phyloP scores from a whole-genome alignment of 2,797 vertebrate genomes.

The Momotus momota region DNA sequence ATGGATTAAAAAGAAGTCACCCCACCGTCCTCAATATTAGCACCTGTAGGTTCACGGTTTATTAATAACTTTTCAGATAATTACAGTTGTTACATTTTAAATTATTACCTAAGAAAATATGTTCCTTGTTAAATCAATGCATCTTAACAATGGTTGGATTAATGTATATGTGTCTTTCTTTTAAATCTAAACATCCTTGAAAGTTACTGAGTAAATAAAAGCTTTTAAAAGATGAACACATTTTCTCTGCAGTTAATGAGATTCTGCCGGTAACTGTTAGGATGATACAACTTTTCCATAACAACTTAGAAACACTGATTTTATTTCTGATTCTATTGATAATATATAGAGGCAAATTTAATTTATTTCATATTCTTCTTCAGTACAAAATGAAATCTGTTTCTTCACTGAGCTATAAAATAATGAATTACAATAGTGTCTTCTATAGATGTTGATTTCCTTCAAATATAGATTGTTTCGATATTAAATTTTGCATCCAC shows the following conservation, averaged over 20 bases:
- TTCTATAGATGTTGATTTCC: background rate
- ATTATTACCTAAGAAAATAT: background rate
- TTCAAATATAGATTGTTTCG: background rate
- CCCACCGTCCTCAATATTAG: slow-evolving; percentile 73
- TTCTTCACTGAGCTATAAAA: background rate
- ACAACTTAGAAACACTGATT: background rate
- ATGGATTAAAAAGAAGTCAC: slow-evolving; percentile 80
- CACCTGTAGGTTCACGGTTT: slow-evolving; percentile 80
- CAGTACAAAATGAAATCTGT: background rate
- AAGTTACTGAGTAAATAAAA: background rate
- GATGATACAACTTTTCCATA: background rate
- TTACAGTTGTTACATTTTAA: background rate
- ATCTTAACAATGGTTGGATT: background rate
- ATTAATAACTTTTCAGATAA: background rate
- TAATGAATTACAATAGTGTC: background rate
- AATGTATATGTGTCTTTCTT: background rate
- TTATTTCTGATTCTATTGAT: background rate
- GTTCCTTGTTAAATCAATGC: background rate
- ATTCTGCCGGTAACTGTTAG: background rate
- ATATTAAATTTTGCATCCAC: background rate
- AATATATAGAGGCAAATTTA: background rate
- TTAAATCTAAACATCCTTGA: background rate
- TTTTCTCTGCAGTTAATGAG: background rate
- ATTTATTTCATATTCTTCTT: background rate
- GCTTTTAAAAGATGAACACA: background rate